Evolutionary conservation across 2,797 vertebrate species (phyloP), one percentile per base, ranked within the genome.

Genomic region (Capromys pilorides): DNA sequence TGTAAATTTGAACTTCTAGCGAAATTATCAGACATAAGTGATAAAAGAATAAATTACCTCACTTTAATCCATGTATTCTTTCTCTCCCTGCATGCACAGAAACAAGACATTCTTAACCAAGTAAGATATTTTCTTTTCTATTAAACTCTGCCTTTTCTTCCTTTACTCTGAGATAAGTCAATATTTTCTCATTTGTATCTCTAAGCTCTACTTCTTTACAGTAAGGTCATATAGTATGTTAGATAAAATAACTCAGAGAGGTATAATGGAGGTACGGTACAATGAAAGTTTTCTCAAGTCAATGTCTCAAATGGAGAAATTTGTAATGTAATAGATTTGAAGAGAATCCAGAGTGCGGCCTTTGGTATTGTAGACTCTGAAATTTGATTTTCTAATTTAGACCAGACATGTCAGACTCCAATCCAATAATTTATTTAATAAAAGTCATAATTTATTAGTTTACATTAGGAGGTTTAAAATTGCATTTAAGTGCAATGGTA

Each of bases 91-190:
- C 98, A 98, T 98, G 98, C 98, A 81, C 97, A 99, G 99, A 99
- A 99, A 98, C 99, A 99, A 98, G 99, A 99, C 97, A 99, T 99
- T 98, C 99, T 99, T 98, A 99, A 98, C 96, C 99, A 99, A 99
- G 99, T 99, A 99, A 99, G 98, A 97, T 91, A 95, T 81, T 97
- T 97, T 97, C 96, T 90, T 97, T 97, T 96, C 95, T 97, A 96
- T 97, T 97, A 93, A 93, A 84, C 66, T 94, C 79, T 96, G 66
- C 95, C 95, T 94, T 66, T 73, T 78, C 51, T 92, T 79, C 85
- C 91, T 97, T 81, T 96, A 86, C 93, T 86, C 93, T 94, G 39
- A 31, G 92, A 93, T 92, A 21, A 96, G 4, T 75, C 89, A 3
- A 93, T 84, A 92, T 64, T 96, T 96, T 97, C 67, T 95, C 62